Evolutionary conservation across 2,888 invertebrate species (phyloP).

Genomic region (Eurois occulta): DNA sequence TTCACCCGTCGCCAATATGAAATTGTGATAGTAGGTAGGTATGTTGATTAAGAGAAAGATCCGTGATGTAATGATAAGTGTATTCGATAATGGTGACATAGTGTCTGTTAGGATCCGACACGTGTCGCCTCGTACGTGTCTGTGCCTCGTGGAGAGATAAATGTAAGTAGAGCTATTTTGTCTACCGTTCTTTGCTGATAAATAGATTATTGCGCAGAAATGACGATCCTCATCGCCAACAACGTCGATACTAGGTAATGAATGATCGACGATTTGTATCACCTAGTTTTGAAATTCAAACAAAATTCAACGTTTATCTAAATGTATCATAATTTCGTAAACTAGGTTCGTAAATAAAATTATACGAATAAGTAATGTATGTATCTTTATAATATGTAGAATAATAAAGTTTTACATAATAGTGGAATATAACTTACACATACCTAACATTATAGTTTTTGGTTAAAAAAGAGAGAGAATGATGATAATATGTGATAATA

Average conservation of each 20-base stretch:
- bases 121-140: conserved; percentile 64
- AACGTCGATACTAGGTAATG: conserved; percentile 29
- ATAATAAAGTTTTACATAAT: too few species aligned
- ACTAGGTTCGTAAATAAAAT: too few species aligned
- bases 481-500: background rate
- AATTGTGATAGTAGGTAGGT: background rate
- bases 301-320: conserved; percentile 11
- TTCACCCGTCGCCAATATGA: background rate
- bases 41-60: conserved; percentile 26
- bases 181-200: conserved; percentile 59
- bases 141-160: conserved; percentile 69
- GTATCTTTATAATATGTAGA: too few species aligned
- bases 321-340: conserved; percentile 7
- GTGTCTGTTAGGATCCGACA: conserved; percentile 69
- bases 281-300: conserved; percentile 17
- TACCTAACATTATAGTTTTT: too few species aligned
- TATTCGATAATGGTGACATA: conserved; percentile 66
- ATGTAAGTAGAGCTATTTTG: conserved; percentile 60
- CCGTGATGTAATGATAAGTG: conserved; percentile 46
- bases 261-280: conserved; percentile 9
- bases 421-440: too few species aligned
- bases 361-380: too few species aligned
- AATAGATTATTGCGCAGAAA: conserved; percentile 71
- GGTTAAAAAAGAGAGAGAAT: too few species aligned
- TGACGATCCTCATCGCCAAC: conserved; percentile 53